Conservation (phyloP, 2,888 invertebrate genomes). For the Ormyrus nitidulus region DNA sequence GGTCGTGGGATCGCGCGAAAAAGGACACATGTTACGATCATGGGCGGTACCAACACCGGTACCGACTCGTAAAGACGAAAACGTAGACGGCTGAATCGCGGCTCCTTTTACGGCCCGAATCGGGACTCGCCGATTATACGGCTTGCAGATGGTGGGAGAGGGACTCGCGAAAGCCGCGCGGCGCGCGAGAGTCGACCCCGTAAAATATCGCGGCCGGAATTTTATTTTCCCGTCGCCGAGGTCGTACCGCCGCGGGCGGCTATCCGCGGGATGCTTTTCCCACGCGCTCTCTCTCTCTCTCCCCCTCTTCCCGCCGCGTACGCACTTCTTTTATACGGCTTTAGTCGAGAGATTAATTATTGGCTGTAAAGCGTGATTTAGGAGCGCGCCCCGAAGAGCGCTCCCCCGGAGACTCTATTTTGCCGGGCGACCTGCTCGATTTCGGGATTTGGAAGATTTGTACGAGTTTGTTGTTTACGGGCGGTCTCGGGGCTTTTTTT, state of each 20-base stretch:
- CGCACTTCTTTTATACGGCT: background rate
- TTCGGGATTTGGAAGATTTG: too few species aligned
- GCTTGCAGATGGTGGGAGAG: background rate
- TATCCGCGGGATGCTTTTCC: background rate
- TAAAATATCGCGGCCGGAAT: conserved; percentile 25
- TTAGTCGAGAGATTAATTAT: conserved; percentile 33
- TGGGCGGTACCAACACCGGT: too few species aligned
- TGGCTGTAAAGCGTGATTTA: conserved; percentile 25
- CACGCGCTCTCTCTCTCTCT: conserved; percentile 14
- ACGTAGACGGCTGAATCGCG: background rate
- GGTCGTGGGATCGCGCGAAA: too few species aligned
- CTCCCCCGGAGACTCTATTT: too few species aligned
- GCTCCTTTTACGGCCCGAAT: background rate
- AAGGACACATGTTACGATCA: too few species aligned
- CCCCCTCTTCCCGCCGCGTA: too few species aligned
- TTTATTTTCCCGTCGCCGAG: conserved; percentile 36
- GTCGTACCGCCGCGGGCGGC: conserved; percentile 8
- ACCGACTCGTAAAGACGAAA: conserved; percentile 6
- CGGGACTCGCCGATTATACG: too few species aligned
- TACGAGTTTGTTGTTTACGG: too few species aligned
- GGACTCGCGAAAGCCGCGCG: background rate
- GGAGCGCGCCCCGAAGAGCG: too few species aligned
- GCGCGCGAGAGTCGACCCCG: background rate
- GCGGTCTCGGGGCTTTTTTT: too few species aligned
- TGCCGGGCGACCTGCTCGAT: too few species aligned